Conservation (phyloP, 1,140 invertebrate species). For the Amyelois transitella region DNA sequence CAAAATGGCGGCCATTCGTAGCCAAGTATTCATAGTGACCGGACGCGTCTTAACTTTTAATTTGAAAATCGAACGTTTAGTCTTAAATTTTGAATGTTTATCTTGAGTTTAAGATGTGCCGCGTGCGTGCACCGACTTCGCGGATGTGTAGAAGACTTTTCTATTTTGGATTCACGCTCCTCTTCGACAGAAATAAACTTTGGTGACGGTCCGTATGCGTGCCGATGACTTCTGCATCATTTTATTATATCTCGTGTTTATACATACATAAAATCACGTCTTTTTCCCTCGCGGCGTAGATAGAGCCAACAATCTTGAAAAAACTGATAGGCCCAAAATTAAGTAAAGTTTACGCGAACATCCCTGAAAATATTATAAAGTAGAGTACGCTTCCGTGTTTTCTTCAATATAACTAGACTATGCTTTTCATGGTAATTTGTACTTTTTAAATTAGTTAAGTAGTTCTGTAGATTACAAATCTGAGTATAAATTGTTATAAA, state of each 20-base stretch:
- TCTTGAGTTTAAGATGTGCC: slow-evolving; percentile 7
- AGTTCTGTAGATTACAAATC: too few relatives aligned
- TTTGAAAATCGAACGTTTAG: neutral
- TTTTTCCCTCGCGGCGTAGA: too few relatives aligned
- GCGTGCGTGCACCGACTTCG: slow-evolving; percentile 46
- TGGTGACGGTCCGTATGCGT: slow-evolving; percentile 42
- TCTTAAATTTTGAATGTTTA: slow-evolving; percentile 1
- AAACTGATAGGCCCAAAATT: too few relatives aligned
- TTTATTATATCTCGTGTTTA: neutral
- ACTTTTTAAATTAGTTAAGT: too few relatives aligned
- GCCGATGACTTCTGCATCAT: slow-evolving; percentile 15
- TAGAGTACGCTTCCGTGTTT: too few relatives aligned
- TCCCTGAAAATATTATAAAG: too few relatives aligned
- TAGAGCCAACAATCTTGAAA: too few relatives aligned
- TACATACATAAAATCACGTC: too few relatives aligned
- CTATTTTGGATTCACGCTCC: slow-evolving; percentile 62
- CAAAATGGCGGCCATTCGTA: slow-evolving; percentile 55
- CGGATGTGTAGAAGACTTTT: slow-evolving; percentile 59
- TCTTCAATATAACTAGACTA: too few relatives aligned
- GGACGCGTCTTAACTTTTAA: slow-evolving; percentile 17
- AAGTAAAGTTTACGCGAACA: too few relatives aligned
- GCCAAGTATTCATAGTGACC: slow-evolving; percentile 26
- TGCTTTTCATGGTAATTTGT: too few relatives aligned
- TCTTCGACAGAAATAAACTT: slow-evolving; percentile 62
- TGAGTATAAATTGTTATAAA: too few relatives aligned